Percentiles rank a stretch among this genome's conserved stretches.
Evolutionary conservation across 2,888 invertebrate species (phyloP).

Genomic region (Dynastes hyllus): DNA sequence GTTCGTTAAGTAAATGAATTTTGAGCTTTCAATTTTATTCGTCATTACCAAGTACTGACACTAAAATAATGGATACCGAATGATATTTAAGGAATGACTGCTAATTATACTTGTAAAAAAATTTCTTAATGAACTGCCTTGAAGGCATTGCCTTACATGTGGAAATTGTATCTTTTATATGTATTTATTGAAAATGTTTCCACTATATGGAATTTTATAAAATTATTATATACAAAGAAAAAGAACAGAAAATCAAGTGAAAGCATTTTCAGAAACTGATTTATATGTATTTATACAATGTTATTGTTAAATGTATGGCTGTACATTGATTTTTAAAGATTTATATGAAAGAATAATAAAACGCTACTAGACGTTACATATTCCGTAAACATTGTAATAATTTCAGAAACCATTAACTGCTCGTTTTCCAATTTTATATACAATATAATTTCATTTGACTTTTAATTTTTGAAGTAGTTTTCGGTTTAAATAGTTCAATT

Average conservation of each 20-base stretch:
- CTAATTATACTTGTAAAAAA: conserved; percentile 60
- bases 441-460: conserved; percentile 45
- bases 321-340: conserved; percentile 50
- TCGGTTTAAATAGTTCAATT: conserved; percentile 60
- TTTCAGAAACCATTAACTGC: conserved; percentile 40
- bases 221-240: conserved; percentile 48
- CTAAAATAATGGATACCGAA: conserved; percentile 49
- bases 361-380: conserved; percentile 30
- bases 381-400: conserved; percentile 47
- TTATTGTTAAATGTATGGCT: conserved; percentile 65
- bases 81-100: conserved; percentile 56
- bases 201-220: conserved; percentile 48
- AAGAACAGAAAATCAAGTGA: conserved; percentile 44
- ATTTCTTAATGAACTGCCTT: conserved; percentile 65
- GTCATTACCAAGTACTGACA: conserved; percentile 45
- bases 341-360: conserved; percentile 40
- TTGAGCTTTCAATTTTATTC: conserved; percentile 50
- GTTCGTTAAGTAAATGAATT: conserved; percentile 43
- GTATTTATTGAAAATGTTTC: conserved; percentile 62
- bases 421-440: conserved; percentile 47
- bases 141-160: conserved; percentile 67
- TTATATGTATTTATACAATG: conserved; percentile 66
- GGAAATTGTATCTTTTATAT: conserved; percentile 67
- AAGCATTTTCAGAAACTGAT: conserved; percentile 54
- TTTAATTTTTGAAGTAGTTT: conserved; percentile 52